Conservation (phyloP, 2,113 vertebrate genomes). For the Diphyllodes magnificus region DNA sequence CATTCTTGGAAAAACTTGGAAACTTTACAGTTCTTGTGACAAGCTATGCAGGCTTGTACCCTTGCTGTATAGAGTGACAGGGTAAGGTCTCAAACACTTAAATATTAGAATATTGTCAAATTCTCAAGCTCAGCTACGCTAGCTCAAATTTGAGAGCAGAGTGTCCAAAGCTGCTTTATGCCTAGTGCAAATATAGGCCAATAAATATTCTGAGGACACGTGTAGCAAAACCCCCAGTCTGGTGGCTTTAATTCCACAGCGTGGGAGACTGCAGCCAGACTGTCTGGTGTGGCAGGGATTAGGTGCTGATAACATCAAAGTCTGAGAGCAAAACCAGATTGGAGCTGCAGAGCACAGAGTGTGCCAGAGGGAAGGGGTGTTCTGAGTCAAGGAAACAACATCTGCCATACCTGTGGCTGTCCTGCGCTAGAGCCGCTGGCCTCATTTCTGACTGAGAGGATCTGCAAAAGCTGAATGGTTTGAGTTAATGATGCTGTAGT, state of each 20-base stretch:
- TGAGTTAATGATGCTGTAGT: background rate
- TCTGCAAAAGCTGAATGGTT: background rate
- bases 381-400: background rate
- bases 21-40: background rate
- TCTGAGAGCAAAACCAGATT: slow-evolving; percentile 37
- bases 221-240: background rate
- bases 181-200: background rate
- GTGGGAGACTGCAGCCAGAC: background rate
- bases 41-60: background rate
- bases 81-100: background rate
- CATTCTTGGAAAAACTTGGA: background rate
- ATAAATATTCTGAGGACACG: background rate
- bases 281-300: slow-evolving; percentile 45
- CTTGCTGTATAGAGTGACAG: background rate
- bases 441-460: background rate
- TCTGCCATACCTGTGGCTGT: background rate
- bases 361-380: background rate
- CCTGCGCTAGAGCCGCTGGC: background rate
- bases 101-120: background rate
- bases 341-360: background rate
- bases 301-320: slow-evolving; percentile 29
- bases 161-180: background rate
- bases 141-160: background rate
- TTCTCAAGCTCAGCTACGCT: background rate
- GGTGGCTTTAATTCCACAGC: slow-evolving; percentile 31